Conservation (phyloP, 2,888 invertebrate species). For the Phaonia tiefii region DNA sequence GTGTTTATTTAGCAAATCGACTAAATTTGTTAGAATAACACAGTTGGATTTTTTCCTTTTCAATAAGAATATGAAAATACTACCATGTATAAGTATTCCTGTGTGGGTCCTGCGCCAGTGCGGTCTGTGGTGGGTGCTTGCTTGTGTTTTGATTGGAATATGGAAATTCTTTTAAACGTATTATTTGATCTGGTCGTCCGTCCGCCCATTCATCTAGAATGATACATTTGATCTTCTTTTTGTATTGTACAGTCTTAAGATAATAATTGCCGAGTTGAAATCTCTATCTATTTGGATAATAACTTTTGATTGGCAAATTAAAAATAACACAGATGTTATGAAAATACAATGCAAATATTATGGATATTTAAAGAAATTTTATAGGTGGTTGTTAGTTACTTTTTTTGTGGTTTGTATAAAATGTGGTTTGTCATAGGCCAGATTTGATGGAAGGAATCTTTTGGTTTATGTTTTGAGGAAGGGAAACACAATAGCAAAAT, state of each 20-base stretch:
- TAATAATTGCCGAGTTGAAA: neutral
- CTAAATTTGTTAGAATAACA: conserved; percentile 78
- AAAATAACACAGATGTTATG: neutral
- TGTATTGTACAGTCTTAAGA: conserved; percentile 21
- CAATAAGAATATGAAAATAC: neutral
- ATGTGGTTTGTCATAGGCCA: too few species aligned
- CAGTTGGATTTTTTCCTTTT: conserved; percentile 15
- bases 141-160: conserved; percentile 25
- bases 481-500: too few species aligned
- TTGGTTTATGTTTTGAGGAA: too few species aligned
- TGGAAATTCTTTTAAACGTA: conserved; percentile 35
- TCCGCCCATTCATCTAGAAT: conserved; percentile 1
- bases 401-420: too few species aligned
- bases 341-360: too few species aligned
- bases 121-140: neutral
- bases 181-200: conserved; percentile 8
- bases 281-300: neutral
- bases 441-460: too few species aligned
- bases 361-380: too few species aligned
- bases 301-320: conserved; percentile 10
- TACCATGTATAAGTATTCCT: neutral
- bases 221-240: conserved; percentile 64
- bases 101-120: neutral
- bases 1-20: conserved; percentile 78
- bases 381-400: too few species aligned